Evolutionary conservation across 2,113 vertebrate species (phyloP), one percentile per base, ranked within the genome.

Genomic region (Miniopterus natalensis): DNA sequence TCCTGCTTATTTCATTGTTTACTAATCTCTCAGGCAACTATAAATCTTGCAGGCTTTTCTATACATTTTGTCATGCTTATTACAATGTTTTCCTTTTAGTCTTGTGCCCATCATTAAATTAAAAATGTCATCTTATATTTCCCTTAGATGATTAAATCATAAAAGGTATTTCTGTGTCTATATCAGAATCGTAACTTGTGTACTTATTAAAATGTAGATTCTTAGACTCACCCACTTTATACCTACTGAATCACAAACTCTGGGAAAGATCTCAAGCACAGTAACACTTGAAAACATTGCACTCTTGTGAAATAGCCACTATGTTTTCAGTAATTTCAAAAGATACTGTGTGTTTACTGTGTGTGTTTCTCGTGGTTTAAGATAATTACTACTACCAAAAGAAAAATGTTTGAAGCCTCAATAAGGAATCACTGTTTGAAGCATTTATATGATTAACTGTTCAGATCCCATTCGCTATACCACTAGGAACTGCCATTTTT

Each of bases 381-480:
- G 99, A 55, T 96, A 74, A 96, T 95, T 94, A 98, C 98, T 6
- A 98, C 99, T 87, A 89, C 14, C 81, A 99, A 95, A 97, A 99
- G 88, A 92, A 99, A 99, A 98, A 97, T 99, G 73, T 99, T 99
- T 51, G 99, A 99, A 98, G 18, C 68, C 18, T 70, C 68, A 70
- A 23, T 78, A 71, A 81, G 17, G 45, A 84, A 45, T 70, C 73
- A 59, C 51, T 55, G 2, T 65, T 83, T 25, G 20, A 91, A 65
- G 27, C 49, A 51, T 63, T 55, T 77, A 42, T 47, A 17, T 74
- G 36, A 90, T 36, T 78, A 87, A 70, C 84, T 94, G 80, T 68
- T 40, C 21, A 71, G 17, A 14, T 61, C 23, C 14, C 12, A 29
- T 86, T 84, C 29, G 71, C 12, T 53, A 31, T 53, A n/a, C 36